phyloP scores from a whole-genome alignment of 2,113 vertebrate species.

The Platanista minor region DNA sequence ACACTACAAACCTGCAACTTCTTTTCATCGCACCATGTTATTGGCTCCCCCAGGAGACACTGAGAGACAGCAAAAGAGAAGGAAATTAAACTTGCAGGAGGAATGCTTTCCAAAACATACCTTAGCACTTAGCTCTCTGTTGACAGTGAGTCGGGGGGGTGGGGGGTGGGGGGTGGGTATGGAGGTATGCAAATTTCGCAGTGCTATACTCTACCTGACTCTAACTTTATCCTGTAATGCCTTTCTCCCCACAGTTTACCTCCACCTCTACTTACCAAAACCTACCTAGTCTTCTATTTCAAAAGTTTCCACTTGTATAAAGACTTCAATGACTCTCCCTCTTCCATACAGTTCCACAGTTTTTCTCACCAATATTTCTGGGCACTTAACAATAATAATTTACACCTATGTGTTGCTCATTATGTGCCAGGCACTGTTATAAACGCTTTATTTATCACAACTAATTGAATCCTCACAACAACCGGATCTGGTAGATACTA shows the following conservation, averaged over 20 bases:
- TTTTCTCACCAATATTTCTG: neutral
- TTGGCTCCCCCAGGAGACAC: neutral
- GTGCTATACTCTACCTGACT: neutral
- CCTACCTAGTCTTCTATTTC: neutral
- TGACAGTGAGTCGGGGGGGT: neutral
- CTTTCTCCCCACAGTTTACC: neutral
- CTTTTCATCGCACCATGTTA: neutral
- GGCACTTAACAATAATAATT: neutral
- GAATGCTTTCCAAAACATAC: neutral
- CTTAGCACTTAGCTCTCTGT: neutral
- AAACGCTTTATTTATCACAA: neutral
- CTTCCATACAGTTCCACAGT: neutral
- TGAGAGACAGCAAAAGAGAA: neutral
- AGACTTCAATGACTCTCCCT: neutral
- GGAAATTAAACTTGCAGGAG: neutral
- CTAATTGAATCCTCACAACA: neutral
- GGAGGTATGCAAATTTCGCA: neutral
- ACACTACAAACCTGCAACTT: neutral
- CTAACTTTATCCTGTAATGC: neutral
- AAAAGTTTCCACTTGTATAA: neutral
- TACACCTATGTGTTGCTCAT: neutral
- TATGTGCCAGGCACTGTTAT: neutral
- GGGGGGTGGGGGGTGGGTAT: rapidly evolving
- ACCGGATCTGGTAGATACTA: neutral
- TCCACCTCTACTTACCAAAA: neutral